These are phyloP conservation scores for Mugil cephalus DNA, from an alignment of 2,113 vertebrate species.

Conservation along the genomic window DNA sequence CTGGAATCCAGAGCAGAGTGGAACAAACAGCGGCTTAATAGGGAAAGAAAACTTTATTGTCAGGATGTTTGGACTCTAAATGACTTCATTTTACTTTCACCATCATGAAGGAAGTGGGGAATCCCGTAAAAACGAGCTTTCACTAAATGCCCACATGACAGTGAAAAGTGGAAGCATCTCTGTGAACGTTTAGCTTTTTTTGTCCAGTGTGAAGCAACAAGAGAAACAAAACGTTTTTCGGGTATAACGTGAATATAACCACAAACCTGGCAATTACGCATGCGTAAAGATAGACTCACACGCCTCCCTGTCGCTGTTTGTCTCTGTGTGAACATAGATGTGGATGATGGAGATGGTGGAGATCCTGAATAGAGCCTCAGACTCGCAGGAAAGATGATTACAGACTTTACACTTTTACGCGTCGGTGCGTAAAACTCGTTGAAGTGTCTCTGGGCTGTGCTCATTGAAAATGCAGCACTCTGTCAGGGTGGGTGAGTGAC, in stretches of 20 bases:
- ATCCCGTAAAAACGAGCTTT: neutral
- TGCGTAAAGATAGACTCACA: constrained; percentile 30
- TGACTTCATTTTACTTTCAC: neutral
- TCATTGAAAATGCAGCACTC: constrained; percentile 84
- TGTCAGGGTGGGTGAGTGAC: constrained; percentile 87
- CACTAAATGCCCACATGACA: neutral
- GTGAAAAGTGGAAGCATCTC: neutral
- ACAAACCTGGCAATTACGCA: constrained; percentile 28
- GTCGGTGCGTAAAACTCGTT: constrained; percentile 8
- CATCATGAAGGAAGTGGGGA: neutral
- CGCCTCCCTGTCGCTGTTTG: neutral
- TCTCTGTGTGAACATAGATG: neutral
- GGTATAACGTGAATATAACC: neutral
- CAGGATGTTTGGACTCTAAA: too few relatives aligned
- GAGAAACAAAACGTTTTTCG: too few relatives aligned
- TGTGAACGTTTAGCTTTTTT: neutral
- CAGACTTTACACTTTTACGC: neutral
- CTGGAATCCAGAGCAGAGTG: constrained; percentile 26
- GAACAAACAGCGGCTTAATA: neutral
- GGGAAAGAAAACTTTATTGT: too few relatives aligned
- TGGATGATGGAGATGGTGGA: neutral
- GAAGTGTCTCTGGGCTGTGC: neutral
- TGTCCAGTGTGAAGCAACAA: neutral
- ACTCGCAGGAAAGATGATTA: neutral
- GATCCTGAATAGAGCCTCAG: neutral